A percentile compares a stretch with the other conserved stretches of the same genome.
phyloP scores from a whole-genome alignment of 2,113 vertebrate genomes.

The Urocynchramus pylzowi region DNA sequence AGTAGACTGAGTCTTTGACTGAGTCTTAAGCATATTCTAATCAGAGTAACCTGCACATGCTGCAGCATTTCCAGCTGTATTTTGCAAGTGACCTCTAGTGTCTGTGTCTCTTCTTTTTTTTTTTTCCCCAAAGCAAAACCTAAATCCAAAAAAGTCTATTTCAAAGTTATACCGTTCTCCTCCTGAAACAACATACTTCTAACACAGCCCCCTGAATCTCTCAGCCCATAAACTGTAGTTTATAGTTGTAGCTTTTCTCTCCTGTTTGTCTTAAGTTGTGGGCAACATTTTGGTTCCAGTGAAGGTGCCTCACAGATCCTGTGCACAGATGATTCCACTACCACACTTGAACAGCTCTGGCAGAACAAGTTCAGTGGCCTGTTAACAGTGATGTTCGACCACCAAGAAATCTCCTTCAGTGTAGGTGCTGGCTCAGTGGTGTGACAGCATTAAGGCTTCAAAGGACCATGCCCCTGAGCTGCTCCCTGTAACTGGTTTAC shows the following conservation, averaged over 20 bases:
- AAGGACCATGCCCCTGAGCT: background rate
- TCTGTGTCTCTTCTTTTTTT: background rate
- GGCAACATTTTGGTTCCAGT: background rate
- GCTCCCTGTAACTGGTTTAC: background rate
- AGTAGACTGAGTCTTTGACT: background rate
- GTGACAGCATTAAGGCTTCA: background rate
- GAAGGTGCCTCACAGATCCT: background rate
- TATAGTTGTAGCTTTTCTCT: background rate
- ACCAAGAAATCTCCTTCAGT: background rate
- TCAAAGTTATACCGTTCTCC: background rate
- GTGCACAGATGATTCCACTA: background rate
- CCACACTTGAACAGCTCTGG: background rate
- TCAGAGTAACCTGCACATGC: background rate
- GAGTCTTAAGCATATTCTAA: background rate
- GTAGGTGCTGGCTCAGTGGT: background rate
- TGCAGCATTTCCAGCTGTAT: background rate
- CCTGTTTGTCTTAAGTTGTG: background rate
- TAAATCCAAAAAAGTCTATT: background rate
- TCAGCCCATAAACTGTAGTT: background rate
- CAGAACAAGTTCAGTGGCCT: background rate
- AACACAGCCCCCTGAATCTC: background rate
- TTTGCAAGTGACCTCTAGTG: background rate
- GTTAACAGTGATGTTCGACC: background rate
- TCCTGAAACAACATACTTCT: background rate
- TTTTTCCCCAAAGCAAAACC: background rate